Percentiles rank a stretch among this genome's conserved stretches.
phyloP scores from a whole-genome alignment of 2,113 vertebrate genomes.

The Tapirus terrestris region DNA sequence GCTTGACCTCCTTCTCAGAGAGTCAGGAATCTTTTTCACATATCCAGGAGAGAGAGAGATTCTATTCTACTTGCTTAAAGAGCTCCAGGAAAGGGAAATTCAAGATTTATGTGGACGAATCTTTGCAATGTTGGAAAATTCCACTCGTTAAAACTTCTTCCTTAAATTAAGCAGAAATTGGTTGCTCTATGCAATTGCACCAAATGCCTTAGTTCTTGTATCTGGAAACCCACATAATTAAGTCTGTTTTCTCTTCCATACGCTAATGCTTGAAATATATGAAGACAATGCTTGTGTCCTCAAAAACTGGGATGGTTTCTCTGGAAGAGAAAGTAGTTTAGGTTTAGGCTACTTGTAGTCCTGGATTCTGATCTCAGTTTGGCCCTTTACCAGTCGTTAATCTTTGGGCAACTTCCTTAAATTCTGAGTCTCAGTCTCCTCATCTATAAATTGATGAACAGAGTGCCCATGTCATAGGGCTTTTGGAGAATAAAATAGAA shows the following conservation, averaged over 20 bases:
- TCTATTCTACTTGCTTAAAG: neutral
- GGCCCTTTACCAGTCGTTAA: neutral
- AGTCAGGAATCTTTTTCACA: neutral
- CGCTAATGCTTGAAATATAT: neutral
- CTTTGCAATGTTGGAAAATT: neutral
- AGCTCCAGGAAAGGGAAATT: neutral
- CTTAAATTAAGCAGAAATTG: neutral
- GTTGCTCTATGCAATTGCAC: neutral
- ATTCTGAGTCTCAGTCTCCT: neutral
- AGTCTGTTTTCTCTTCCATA: neutral
- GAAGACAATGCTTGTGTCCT: neutral
- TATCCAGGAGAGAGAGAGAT: neutral
- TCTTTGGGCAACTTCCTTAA: slow-evolving; percentile 5
- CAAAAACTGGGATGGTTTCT: neutral
- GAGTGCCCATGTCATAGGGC: neutral
- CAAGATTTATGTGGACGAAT: neutral
- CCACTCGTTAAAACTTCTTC: neutral
- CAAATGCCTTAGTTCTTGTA: neutral
- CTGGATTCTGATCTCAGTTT: neutral
- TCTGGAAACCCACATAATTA: neutral
- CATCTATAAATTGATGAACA: neutral
- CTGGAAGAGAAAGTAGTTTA: neutral
- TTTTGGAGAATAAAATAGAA: neutral
- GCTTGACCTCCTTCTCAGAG: neutral
- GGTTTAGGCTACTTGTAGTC: neutral